These are phyloP conservation scores for Zapus hudsonius DNA, from an alignment of 2,113 vertebrate species.

Conservation along the genomic window DNA sequence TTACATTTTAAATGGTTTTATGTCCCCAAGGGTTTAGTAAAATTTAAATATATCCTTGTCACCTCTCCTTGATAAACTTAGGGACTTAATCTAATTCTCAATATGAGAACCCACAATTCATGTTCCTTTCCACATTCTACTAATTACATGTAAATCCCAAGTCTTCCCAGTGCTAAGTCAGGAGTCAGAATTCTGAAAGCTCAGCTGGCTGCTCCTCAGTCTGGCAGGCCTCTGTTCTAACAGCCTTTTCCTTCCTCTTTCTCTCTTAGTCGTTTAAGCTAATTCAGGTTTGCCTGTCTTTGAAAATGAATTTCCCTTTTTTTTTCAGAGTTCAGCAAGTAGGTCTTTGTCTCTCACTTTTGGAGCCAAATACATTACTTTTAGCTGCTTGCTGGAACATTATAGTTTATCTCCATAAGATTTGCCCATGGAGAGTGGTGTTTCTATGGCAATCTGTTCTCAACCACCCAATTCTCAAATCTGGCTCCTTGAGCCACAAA, in stretches of 20 bases:
- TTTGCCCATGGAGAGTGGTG: constrained; percentile 18
- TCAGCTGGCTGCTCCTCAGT: background rate
- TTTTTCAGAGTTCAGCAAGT: constrained; percentile 58
- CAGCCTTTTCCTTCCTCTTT: background rate
- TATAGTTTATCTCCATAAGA: constrained; percentile 42
- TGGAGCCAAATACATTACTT: constrained; percentile 36
- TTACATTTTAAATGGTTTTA: constrained; percentile 55
- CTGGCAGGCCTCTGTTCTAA: constrained; percentile 15
- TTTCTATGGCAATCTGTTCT: constrained; percentile 1
- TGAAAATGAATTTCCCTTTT: constrained; percentile 52
- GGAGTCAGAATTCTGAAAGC: constrained; percentile 10
- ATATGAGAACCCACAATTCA: constrained; percentile 1
- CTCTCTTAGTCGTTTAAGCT: constrained; percentile 8
- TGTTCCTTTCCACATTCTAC: background rate
- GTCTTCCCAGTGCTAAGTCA: constrained; percentile 37
- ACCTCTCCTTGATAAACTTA: constrained; percentile 61
- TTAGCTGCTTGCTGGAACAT: constrained; percentile 35
- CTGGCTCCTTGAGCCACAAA: constrained; percentile 54
- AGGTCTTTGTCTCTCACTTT: constrained; percentile 54
- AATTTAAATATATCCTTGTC: constrained; percentile 67
- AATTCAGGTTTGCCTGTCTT: constrained; percentile 22
- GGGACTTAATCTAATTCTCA: constrained; percentile 70
- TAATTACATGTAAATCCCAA: constrained; percentile 60
- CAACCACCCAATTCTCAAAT: constrained; percentile 33
- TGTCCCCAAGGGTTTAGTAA: constrained; percentile 48